These are phyloP conservation scores for Argyrosomus regius DNA, from an alignment of 2,797 vertebrate species.

Conservation along the genomic window DNA sequence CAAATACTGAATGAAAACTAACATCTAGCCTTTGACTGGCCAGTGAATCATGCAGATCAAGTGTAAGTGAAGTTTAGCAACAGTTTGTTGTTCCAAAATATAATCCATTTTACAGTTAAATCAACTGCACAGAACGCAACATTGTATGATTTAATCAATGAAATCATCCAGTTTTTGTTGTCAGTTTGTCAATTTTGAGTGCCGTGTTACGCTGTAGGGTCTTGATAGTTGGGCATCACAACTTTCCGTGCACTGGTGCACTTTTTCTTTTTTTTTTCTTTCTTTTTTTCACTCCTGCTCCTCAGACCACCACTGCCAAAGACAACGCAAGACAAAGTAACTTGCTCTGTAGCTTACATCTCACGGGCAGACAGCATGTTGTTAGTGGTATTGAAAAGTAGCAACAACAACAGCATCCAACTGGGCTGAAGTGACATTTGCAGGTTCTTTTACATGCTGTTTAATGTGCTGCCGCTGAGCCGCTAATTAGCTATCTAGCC, in stretches of 20 bases:
- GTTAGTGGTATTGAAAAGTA: neutral
- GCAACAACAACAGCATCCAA: neutral
- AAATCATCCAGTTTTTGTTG: neutral
- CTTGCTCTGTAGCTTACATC: neutral
- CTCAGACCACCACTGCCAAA: neutral
- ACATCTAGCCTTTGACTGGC: too few relatives aligned
- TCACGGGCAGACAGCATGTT: neutral
- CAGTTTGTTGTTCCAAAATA: neutral
- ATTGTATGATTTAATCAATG: neutral
- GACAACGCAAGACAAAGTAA: neutral
- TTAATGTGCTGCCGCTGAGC: constrained; percentile 10
- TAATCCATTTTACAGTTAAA: constrained; percentile 1
- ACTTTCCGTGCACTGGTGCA: neutral
- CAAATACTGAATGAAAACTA: too few relatives aligned
- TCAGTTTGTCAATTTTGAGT: too few relatives aligned
- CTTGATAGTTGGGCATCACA: neutral
- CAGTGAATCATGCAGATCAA: too few relatives aligned
- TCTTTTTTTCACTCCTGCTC: neutral
- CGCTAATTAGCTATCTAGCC: constrained; percentile 13
- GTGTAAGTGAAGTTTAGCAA: neutral
- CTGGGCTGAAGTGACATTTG: neutral
- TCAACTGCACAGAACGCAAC: neutral
- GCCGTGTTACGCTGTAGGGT: neutral
- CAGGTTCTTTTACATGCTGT: neutral
- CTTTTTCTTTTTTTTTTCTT: neutral